Evolutionary conservation across 1,140 invertebrate genomes (phyloP).

Genomic region (Zaprionus taronus): DNA sequence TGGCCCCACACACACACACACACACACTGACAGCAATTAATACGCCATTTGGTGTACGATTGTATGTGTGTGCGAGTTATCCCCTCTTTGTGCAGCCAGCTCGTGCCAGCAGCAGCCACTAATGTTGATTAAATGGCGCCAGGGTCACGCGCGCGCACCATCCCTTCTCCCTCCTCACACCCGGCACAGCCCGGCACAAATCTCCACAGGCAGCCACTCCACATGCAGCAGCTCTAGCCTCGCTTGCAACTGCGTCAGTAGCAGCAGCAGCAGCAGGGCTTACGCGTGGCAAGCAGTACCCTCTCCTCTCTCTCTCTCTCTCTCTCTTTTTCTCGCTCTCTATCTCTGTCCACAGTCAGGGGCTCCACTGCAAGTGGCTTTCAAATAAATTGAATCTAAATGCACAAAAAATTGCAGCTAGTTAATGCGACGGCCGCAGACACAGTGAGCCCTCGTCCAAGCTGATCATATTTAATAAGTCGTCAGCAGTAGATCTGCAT

Average conservation of each 20-base stretch:
- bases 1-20: constrained; percentile 10
- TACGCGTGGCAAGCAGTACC: constrained; percentile 31
- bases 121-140: constrained; percentile 75
- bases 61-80: constrained; percentile 1
- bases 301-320: background rate
- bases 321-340: background rate
- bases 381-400: constrained; percentile 56
- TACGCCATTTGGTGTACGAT: constrained; percentile 57
- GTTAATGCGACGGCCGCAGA: constrained; percentile 12
- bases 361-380: constrained; percentile 23
- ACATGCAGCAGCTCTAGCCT: constrained; percentile 15
- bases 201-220: constrained; percentile 40
- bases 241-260: constrained; percentile 10
- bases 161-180: background rate
- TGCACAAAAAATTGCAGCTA: constrained; percentile 41
- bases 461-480: constrained; percentile 2
- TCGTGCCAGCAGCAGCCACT: constrained; percentile 42
- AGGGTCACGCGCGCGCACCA: constrained; percentile 55
- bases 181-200: background rate
- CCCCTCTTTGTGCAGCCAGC: constrained; percentile 7
- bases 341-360: background rate
- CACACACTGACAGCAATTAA: constrained; percentile 62
- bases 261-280: constrained; percentile 19
- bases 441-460: background rate
- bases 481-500: background rate